Base-by-base conservation (phyloP, 2,113 vertebrate genomes). In the Gopherus flavomarginatus region DNA sequence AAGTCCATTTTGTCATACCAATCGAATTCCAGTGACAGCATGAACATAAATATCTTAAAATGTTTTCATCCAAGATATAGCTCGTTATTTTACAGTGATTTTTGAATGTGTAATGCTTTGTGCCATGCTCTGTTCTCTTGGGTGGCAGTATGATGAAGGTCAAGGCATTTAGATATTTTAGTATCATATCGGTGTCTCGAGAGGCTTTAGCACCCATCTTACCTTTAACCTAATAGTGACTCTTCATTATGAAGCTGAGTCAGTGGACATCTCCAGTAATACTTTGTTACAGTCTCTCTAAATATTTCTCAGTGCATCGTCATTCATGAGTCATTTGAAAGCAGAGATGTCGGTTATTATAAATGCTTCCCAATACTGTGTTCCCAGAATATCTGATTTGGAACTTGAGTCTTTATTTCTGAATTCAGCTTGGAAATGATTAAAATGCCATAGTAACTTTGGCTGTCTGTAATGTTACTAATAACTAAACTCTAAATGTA, bases 351-450 rank as follows among this genome's bases (percentile, higher is more conserved):
- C 44, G 90, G 91, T 88, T 94, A 72, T n/a, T 65, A 35, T 14
- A 72, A 75, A 3, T 21, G 2, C 57, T 94, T 94, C 83, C 88
- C 88, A 14, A n/a, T 17, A 9, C 56, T 81, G 59, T 84, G 86
- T 92, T 95, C 91, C 91, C 81, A 93, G 78, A 49, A 84, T 94
- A 86, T 94, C 93, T 50, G n/a, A 92, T 92, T 87, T 96, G 92
- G 93, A 93, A 91, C 87, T 26, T 49, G 77, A 94, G 77, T 56
- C 90, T 91, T 75, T 10, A 3, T 86, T 75, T 95, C 96, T 54
- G 83, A 90, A 65, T 91, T 89, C 89, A 90, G 94, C 96, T 94
- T 94, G 96, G 95, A 97, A 97, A 97, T 94, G 89, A 93, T 75
- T 90, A 93, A 93, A 80, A 49, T 21, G 84, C 90, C 17, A 8